Evolutionary conservation across 2,797 vertebrate genomes (phyloP).

Genomic region (Orestias chungarensis): DNA sequence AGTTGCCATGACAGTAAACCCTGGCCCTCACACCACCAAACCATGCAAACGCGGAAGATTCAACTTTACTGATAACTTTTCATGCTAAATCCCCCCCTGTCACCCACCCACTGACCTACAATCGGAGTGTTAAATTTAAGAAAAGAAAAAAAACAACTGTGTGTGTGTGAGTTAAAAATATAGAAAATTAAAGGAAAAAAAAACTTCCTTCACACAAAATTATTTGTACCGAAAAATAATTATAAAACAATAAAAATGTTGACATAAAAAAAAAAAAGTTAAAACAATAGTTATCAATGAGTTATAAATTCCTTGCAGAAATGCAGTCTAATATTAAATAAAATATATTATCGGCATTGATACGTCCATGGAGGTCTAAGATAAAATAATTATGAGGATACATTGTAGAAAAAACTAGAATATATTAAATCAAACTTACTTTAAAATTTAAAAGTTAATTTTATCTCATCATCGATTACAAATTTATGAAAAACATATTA

Average conservation of each 20-base stretch:
- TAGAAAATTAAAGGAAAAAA: constrained; percentile 42
- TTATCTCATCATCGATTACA: not conserved
- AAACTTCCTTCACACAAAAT: constrained; percentile 38
- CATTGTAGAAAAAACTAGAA: not conserved
- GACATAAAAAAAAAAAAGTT: constrained; percentile 8
- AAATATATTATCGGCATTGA: not conserved
- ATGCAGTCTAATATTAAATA: not conserved
- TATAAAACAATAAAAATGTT: constrained; percentile 4
- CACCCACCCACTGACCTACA: constrained; percentile 42
- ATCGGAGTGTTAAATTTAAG: constrained; percentile 45
- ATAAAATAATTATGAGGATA: not conserved
- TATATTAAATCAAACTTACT: constrained; percentile 8
- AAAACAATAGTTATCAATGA: not conserved
- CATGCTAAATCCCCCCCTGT: constrained; percentile 76
- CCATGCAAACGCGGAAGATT: constrained; percentile 82
- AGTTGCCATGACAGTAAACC: constrained; percentile 99
- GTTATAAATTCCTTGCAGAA: constrained; percentile 10
- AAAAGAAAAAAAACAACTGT: constrained; percentile 17
- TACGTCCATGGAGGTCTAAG: not conserved
- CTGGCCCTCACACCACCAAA: constrained; percentile 86
- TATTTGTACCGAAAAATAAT: constrained; percentile 35
- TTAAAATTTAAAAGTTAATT: not conserved
- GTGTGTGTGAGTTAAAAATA: constrained; percentile 37
- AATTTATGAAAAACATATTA: not conserved
- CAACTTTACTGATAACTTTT: constrained; percentile 84